Conservation (phyloP, 2,113 vertebrate species). For the Chionodraco myersi region DNA sequence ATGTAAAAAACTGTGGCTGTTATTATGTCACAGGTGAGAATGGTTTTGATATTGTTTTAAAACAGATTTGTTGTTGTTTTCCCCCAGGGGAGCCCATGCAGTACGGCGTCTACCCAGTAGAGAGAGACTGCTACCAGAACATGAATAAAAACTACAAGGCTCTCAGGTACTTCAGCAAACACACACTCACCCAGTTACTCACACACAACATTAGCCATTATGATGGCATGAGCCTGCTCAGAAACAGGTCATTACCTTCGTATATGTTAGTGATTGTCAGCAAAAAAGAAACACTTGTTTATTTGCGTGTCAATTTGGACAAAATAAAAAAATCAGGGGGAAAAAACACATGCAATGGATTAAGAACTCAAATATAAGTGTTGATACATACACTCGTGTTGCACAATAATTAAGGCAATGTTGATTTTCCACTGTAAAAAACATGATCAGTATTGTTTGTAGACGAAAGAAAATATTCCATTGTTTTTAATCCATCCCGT, state of each 20-base stretch:
- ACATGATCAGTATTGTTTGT: neutral
- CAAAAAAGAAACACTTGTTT: neutral
- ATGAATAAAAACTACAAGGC: constrained; percentile 76
- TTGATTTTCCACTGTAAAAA: too few species aligned
- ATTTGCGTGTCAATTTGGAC: neutral
- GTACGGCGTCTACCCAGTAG: constrained; percentile 72
- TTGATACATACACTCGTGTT: neutral
- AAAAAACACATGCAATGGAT: neutral
- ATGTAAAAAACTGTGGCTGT: neutral
- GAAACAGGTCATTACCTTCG: neutral
- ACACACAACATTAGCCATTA: too few species aligned
- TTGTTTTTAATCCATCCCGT: neutral
- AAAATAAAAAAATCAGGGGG: neutral
- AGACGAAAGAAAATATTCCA: neutral
- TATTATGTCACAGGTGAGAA: neutral
- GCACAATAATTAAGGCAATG: too few species aligned
- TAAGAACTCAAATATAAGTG: neutral
- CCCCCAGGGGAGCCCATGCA: constrained; percentile 79
- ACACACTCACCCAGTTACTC: constrained; percentile 7
- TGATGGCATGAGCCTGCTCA: neutral
- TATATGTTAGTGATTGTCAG: neutral
- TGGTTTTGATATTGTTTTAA: neutral
- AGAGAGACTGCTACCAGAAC: constrained; percentile 79
- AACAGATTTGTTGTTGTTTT: constrained; percentile 6
- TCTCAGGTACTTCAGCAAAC: constrained; percentile 70